Evolutionary conservation across 2,888 invertebrate species (phyloP), one percentile per base, ranked within the genome.

Genomic region (Steinernema hermaphroditum): DNA sequence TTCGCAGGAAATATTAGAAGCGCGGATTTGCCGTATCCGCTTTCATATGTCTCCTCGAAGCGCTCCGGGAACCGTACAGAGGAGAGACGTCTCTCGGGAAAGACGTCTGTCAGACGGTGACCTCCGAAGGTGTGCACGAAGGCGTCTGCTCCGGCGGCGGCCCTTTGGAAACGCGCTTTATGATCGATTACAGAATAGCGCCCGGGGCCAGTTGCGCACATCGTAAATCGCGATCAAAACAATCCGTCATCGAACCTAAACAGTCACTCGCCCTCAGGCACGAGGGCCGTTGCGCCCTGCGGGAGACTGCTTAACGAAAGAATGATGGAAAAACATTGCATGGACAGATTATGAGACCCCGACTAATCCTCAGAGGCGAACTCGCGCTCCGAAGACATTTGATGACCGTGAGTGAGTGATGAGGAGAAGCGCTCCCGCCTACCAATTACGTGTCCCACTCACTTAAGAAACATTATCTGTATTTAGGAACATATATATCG

Each of bases 141-240:
- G 22, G 4, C 43, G 43, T 41, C 43, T 41, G 43, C 43, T 41
- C n/a, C 46, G 6, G 46, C 46, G 62, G 62, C 62, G 62, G 62
- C 62, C 29, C 29, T 29, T 29, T 62, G 22, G 29, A 62, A 22
- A 50, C 22, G 19, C 24, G 27, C 27, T 62, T 62, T 62, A 14
- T 62, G 62, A 62, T 62, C 32, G 62, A 62, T 62, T 62, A 62
- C 62, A 62, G 29, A 29, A 46, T 24, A 29, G 34, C 62, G 54
- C n/a, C 62, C 19, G n/a, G 62, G 62, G 27, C 14, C 62, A 62
- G 62, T 62, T 62, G 62, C 62, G 34, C 62, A 62, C 62, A 62
- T 62, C 62, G 62, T 62, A 62, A 62, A 62, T 62, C 62, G 62
- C 62, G 62, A 62, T 62, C 62, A 62, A 62, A 62, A 62, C 62